Percentiles rank a stretch among this genome's conserved stretches.
These are phyloP conservation scores for Ctenomys sociabilis DNA, from an alignment of 2,113 vertebrate genomes.

Conservation along the genomic window DNA sequence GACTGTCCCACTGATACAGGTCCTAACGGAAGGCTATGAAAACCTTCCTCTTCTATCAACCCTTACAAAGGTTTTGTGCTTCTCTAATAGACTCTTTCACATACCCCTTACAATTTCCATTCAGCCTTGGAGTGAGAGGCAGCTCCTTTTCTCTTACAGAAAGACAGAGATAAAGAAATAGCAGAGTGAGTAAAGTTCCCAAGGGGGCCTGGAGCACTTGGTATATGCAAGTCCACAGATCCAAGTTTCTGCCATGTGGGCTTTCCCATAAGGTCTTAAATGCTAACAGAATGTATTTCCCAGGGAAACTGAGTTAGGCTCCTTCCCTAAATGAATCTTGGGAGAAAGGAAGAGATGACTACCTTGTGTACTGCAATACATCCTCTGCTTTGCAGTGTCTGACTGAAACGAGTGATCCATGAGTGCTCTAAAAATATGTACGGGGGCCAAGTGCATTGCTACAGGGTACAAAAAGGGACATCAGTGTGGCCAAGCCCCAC, in stretches of 20 bases:
- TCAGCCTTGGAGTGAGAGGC: neutral
- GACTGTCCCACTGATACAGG: neutral
- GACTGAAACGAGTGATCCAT: neutral
- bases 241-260: neutral
- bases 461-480: neutral
- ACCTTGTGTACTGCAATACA: neutral
- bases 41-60: neutral
- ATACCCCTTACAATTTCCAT: neutral
- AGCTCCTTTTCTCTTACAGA: slow-evolving; percentile 18
- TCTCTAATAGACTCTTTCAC: neutral
- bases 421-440: neutral
- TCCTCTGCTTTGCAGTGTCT: neutral
- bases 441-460: slow-evolving; percentile 34
- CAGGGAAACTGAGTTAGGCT: slow-evolving; percentile 34
- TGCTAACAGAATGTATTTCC: neutral
- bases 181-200: neutral
- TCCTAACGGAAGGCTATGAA: neutral
- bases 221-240: neutral
- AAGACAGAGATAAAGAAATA: slow-evolving; percentile 23
- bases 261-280: slow-evolving; percentile 4
- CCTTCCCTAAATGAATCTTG: neutral
- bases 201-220: neutral
- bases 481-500: neutral
- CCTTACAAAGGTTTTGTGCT: neutral
- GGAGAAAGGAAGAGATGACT: slow-evolving; percentile 3